These are phyloP conservation scores for Papilio helenus DNA, from an alignment of 1,140 invertebrate genomes.

Conservation along the genomic window DNA sequence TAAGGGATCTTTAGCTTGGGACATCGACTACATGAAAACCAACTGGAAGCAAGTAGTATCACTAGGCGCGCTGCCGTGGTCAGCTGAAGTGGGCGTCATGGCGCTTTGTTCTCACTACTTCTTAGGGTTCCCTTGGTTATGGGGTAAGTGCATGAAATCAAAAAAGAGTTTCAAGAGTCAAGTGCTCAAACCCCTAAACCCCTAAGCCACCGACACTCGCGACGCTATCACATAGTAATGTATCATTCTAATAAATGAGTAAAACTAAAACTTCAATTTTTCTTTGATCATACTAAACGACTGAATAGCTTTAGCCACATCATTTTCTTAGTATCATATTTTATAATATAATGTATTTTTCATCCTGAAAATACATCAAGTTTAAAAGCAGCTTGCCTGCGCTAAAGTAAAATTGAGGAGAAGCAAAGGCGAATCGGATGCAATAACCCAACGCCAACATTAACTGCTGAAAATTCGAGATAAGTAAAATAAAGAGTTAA, in stretches of 20 bases:
- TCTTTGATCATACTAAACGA: background rate
- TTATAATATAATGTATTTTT: slow-evolving; percentile 1
- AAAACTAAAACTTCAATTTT: background rate
- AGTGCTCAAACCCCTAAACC: too few species aligned
- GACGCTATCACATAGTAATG: too few species aligned
- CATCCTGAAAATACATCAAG: slow-evolving; percentile 1
- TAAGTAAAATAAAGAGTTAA: slow-evolving; percentile 40
- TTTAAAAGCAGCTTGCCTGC: background rate
- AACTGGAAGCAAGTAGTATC: slow-evolving; percentile 62
- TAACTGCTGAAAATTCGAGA: slow-evolving; percentile 36
- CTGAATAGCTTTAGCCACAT: background rate
- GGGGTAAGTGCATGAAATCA: slow-evolving; percentile 59
- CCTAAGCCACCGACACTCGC: too few species aligned
- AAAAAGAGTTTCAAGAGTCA: too few species aligned
- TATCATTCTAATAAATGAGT: too few species aligned
- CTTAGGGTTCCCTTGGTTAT: slow-evolving; percentile 71
- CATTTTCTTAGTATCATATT: background rate
- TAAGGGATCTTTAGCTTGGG: slow-evolving; percentile 71
- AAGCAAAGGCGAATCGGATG: background rate
- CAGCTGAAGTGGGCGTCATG: slow-evolving; percentile 59
- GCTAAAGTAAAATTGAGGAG: slow-evolving; percentile 35
- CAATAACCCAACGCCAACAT: slow-evolving; percentile 27
- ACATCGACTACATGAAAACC: slow-evolving; percentile 62
- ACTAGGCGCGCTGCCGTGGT: slow-evolving; percentile 68
- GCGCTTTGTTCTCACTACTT: slow-evolving; percentile 60